Evolutionary conservation across 2,113 vertebrate species (phyloP).

Genomic region (Sakesphorus luctuosus): DNA sequence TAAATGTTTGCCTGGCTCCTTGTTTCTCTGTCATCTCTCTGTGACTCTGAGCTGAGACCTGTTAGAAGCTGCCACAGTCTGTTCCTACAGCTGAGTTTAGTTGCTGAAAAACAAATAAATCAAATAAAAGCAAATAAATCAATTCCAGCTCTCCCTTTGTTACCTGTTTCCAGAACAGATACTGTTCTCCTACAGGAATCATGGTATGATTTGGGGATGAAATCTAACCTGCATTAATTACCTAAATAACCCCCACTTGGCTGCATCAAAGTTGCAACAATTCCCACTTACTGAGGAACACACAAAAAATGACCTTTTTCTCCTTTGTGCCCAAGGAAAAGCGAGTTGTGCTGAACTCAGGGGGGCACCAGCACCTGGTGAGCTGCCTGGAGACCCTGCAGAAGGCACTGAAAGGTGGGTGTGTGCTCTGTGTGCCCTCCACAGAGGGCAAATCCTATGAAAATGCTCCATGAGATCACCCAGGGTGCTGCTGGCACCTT

Average conservation of each 20-base stretch:
- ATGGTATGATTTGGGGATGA: neutral
- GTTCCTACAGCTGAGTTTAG: neutral
- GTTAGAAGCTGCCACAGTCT: neutral
- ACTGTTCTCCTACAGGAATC: neutral
- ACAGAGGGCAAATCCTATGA: rapidly evolving
- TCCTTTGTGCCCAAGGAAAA: slow-evolving; percentile 84
- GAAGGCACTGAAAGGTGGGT: slow-evolving; percentile 94
- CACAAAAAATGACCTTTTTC: neutral
- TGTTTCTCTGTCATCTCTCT: neutral
- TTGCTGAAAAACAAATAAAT: neutral
- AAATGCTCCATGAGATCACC: neutral
- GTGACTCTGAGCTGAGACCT: neutral
- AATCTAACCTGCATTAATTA: neutral
- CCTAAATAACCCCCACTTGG: neutral
- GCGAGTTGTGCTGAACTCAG: slow-evolving; percentile 87
- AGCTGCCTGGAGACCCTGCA: slow-evolving; percentile 95
- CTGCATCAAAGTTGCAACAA: neutral
- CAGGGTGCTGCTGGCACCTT: neutral
- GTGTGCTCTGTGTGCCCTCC: rapidly evolving
- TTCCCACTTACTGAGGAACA: neutral
- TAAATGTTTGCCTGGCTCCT: neutral
- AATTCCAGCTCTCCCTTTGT: neutral
- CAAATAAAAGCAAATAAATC: neutral
- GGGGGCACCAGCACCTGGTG: slow-evolving; percentile 92
- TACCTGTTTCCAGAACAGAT: neutral